Conservation (phyloP, 2,888 invertebrate species). For the Chrysodeixis includens region DNA sequence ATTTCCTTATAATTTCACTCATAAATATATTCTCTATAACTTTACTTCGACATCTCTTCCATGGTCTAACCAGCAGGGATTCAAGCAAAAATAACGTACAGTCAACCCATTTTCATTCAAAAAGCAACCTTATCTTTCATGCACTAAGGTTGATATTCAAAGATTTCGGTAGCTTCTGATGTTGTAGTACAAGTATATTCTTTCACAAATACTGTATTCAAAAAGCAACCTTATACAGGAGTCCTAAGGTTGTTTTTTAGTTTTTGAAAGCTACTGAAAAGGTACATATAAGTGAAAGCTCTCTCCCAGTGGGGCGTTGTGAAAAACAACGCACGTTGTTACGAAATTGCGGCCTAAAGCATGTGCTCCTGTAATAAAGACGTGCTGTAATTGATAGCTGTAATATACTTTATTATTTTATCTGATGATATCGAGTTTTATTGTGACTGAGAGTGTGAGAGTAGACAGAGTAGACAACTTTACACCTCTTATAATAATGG, state of each 20-base stretch:
- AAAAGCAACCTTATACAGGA: not conserved
- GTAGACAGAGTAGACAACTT: too few species aligned
- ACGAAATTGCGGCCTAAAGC: not conserved
- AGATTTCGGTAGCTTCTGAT: too few species aligned
- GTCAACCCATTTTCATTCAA: not conserved
- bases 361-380: not conserved
- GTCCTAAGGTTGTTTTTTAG: not conserved
- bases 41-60: slow-evolving; percentile 16
- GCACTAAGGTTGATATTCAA: too few species aligned
- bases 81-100: slow-evolving; percentile 5
- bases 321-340: not conserved
- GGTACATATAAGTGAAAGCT: not conserved
- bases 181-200: too few species aligned
- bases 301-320: not conserved
- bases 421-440: too few species aligned
- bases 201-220: too few species aligned
- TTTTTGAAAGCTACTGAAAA: not conserved
- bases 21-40: slow-evolving; percentile 6
- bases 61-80: slow-evolving; percentile 1
- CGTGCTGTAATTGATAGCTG: not conserved
- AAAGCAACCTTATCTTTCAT: too few species aligned
- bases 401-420: not conserved
- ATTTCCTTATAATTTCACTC: not conserved
- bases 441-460: too few species aligned
- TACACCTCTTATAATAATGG: too few species aligned